Conservation (phyloP, 2,113 vertebrate species). For the Camelus bactrianus region DNA sequence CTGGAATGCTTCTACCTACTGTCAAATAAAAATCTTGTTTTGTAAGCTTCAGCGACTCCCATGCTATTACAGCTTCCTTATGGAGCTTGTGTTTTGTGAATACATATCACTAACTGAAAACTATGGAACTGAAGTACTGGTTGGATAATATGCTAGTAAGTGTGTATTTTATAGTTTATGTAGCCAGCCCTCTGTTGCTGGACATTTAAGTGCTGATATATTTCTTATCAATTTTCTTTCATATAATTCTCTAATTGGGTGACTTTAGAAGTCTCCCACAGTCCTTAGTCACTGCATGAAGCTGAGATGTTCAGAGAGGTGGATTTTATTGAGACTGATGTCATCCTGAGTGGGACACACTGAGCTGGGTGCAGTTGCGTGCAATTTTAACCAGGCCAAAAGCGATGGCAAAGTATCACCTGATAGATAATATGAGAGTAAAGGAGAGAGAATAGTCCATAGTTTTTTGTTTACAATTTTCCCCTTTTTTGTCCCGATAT, state of each 20-base stretch:
- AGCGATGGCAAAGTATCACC: background rate
- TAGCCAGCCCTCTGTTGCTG: background rate
- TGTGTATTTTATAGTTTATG: background rate
- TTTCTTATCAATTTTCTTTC: background rate
- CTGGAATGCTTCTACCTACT: background rate
- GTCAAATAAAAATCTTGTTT: background rate
- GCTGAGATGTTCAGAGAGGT: background rate
- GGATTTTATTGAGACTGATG: background rate
- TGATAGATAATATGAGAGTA: background rate
- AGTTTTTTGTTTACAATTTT: background rate
- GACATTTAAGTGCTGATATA: background rate
- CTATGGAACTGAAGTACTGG: background rate
- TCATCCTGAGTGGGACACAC: no score
- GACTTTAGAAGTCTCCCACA: background rate
- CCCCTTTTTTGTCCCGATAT: background rate
- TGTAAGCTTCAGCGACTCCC: background rate
- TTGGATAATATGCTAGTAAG: background rate
- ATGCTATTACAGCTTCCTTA: background rate
- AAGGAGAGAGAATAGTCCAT: background rate
- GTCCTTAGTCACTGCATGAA: background rate
- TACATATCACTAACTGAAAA: background rate
- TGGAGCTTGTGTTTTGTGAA: background rate
- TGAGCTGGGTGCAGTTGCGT: accelerated
- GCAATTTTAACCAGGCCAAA: background rate
- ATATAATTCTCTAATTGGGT: background rate